phyloP scores from a whole-genome alignment of 2,888 invertebrate species.

The Synanthedon andrenaeformis region DNA sequence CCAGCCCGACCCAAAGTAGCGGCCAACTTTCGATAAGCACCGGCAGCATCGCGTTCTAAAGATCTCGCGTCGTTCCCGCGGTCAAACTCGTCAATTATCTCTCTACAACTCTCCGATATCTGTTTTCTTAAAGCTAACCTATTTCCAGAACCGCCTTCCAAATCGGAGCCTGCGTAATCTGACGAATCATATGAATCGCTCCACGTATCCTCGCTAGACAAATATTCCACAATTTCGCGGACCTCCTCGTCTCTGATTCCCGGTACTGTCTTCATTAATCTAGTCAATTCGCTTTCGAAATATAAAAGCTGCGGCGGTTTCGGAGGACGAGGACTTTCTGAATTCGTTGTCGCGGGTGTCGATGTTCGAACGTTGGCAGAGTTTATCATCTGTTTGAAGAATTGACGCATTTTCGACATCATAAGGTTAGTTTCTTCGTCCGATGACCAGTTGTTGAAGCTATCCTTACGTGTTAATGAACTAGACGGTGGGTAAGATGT shows the following conservation, averaged over 20 bases:
- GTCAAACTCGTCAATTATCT: conserved; percentile 89
- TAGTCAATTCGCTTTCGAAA: conserved; percentile 89
- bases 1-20: conserved; percentile 84
- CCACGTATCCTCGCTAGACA: conserved; percentile 94
- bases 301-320: conserved; percentile 89
- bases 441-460: conserved; percentile 94
- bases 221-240: conserved; percentile 90
- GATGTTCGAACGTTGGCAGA: conserved; percentile 67
- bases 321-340: conserved; percentile 73
- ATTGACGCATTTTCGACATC: conserved; percentile 95
- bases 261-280: conserved; percentile 93
- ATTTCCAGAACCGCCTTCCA: conserved; percentile 76
- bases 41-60: conserved; percentile 80
- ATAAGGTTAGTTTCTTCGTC: conserved; percentile 94
- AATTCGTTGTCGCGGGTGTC: conserved; percentile 68
- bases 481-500: conserved; percentile 64
- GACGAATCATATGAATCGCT: conserved; percentile 94
- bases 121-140: conserved; percentile 83
- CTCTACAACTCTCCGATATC: conserved; percentile 88
- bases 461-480: conserved; percentile 83
- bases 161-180: conserved; percentile 90
- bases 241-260: conserved; percentile 92
- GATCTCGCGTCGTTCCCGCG: conserved; percentile 74
- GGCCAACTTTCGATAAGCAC: conserved; percentile 88
- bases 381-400: conserved; percentile 92